A percentile compares a stretch with the other conserved stretches of the same genome.
Conservation (phyloP, 1,140 invertebrate genomes). For the Harpegnathos saltator region DNA sequence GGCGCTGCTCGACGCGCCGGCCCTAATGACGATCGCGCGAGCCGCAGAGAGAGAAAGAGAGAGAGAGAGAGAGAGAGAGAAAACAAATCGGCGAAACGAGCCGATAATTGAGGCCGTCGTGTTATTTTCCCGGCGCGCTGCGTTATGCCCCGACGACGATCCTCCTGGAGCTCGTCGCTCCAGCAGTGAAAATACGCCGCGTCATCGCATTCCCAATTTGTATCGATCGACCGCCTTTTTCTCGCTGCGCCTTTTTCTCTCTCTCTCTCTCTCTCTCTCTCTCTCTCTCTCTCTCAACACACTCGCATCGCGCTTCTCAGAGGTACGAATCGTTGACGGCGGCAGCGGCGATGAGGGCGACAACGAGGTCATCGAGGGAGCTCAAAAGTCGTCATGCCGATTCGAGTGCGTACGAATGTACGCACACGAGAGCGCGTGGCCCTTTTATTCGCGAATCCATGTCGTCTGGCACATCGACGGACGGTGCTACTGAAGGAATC, state of each 20-base stretch:
- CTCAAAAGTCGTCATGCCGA: too few relatives aligned
- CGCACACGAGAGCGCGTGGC: too few relatives aligned
- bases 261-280: neutral
- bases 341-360: too few relatives aligned
- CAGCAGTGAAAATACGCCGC: conserved; percentile 73
- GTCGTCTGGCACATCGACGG: too few relatives aligned
- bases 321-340: too few relatives aligned
- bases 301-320: too few relatives aligned
- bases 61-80: too few relatives aligned
- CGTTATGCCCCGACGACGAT: conserved; percentile 2
- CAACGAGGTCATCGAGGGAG: too few relatives aligned
- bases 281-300: too few relatives aligned
- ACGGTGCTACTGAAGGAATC: too few relatives aligned
- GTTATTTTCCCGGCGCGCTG: conserved; percentile 75
- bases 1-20: conserved; percentile 7
- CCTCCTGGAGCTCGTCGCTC: neutral
- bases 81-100: conserved; percentile 80
- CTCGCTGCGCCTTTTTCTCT: conserved; percentile 8
- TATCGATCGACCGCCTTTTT: conserved; percentile 77
- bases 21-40: conserved; percentile 67
- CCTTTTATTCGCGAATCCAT: too few relatives aligned
- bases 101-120: conserved; percentile 78
- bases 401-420: too few relatives aligned
- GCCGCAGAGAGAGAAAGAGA: conserved; percentile 51
- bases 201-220: conserved; percentile 82